phyloP scores from a whole-genome alignment of 2,797 vertebrate species.

The Geotria australis region DNA sequence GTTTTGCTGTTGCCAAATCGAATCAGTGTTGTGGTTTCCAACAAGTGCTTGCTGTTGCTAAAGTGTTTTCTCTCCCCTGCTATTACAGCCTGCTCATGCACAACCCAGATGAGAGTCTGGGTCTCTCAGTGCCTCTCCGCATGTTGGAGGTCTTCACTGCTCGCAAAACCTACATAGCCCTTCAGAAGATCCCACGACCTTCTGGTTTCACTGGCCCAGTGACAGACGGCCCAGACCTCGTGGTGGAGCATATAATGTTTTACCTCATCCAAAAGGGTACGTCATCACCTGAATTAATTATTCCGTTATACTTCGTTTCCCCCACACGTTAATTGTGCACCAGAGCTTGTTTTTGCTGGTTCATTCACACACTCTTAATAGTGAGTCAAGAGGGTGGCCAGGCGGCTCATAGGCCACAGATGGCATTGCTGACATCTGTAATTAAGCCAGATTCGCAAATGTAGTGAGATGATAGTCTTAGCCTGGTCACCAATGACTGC shows the following conservation, averaged over 20 bases:
- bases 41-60: constrained; percentile 1
- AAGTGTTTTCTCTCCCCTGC: constrained; percentile 2
- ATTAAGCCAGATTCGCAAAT: too few species aligned
- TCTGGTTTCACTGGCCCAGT: too few species aligned
- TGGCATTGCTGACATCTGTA: too few species aligned
- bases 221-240: constrained; percentile 22
- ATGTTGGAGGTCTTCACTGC: constrained; percentile 89
- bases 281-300: constrained; percentile 1
- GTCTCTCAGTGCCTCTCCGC: constrained; percentile 75
- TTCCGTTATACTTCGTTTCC: too few species aligned
- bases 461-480: too few species aligned
- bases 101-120: constrained; percentile 47
- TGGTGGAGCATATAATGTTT: constrained; percentile 92
- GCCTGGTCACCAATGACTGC: too few species aligned
- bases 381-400: too few species aligned
- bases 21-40: not conserved
- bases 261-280: constrained; percentile 92
- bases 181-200: constrained; percentile 27
- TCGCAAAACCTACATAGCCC: constrained; percentile 48
- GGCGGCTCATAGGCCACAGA: too few species aligned
- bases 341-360: too few species aligned
- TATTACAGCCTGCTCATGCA: constrained; percentile 36
- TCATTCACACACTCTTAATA: too few species aligned
- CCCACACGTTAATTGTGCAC: too few species aligned
- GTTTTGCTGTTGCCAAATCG: not conserved